Evolutionary conservation across 2,113 vertebrate species (phyloP).

Genomic region (Gavia stellata): DNA sequence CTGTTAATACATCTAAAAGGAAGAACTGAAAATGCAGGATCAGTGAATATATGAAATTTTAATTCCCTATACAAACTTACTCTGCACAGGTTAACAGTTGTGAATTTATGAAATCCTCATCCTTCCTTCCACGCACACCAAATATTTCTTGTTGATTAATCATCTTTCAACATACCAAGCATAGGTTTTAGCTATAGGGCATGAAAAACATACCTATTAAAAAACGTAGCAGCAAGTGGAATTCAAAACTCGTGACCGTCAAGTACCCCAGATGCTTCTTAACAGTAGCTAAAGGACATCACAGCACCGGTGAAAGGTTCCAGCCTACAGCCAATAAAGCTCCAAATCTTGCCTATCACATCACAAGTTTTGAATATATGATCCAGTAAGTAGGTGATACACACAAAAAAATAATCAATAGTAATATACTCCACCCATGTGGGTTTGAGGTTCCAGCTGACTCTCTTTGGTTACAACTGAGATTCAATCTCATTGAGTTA

Average conservation of each 20-base stretch:
- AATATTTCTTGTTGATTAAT: not conserved
- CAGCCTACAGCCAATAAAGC: not conserved
- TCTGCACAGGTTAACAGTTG: not conserved
- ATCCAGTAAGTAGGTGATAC: not conserved
- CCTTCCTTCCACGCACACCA: not conserved
- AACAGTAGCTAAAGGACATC: not conserved
- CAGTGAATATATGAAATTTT: not conserved
- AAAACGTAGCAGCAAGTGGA: not conserved
- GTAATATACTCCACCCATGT: rapidly evolving
- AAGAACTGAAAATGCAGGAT: not conserved
- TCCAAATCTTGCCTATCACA: not conserved
- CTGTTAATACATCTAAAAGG: not conserved
- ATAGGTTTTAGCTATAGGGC: not conserved
- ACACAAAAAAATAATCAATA: not conserved
- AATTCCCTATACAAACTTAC: not conserved
- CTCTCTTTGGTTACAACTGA: not conserved
- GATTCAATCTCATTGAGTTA: not conserved
- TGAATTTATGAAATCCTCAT: not conserved
- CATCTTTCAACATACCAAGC: not conserved
- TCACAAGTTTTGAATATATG: not conserved
- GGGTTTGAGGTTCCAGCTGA: not conserved
- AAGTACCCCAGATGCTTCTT: not conserved
- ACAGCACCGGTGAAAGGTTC: not conserved
- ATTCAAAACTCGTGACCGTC: not conserved
- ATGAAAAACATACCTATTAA: not conserved